Evolutionary conservation across 2,888 invertebrate genomes (phyloP), one percentile per base, ranked within the genome.

Genomic region (Epinotia ramella): DNA sequence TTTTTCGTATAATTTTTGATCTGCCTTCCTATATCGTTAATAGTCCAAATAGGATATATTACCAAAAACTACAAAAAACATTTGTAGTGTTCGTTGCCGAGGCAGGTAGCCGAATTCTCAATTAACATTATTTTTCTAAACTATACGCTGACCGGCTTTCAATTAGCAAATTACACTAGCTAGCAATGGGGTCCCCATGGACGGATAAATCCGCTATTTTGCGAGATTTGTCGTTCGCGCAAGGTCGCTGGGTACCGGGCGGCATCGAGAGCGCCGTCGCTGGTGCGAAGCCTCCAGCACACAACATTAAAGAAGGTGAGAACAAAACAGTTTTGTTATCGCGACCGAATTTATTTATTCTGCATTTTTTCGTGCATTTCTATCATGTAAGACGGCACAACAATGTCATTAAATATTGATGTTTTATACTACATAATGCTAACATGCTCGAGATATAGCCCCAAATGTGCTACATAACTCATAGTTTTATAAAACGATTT

Each of bases 191-290:
- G 59, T 72, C 77, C 12, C 75, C 78, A 16, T 91, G 91, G 91
- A 88, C 82, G 3, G 87, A 79, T 62, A 78, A 87, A 46, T 81
- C 83, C 2, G 85, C 85, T 1, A 88, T 91, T 56, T 79, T 87
- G 79, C 82, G 83, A 3, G 91, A 91, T 63, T 79, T 91, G 20
- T 86, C 87, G 0, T 78, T 84, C 49, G 90, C 88, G 0, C 91
- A 91, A 73, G 89, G 89, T 16, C 78, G 81, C n/a, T 79, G 78
- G 3, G 86, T 91, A 6, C 90, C 91, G 1, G 86, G 79, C 18
- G 82, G 82, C 13, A 78, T 85, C 0, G 81, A 81, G 0, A 78
- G 79, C 7, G 79, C 82, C 0, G 77, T 87, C 5, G 75, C 80
- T 13, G 79, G 81, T 13, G 84, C 82, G 1, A 84, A 81, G 53